A percentile compares a stretch with the other conserved stretches of the same genome.
Conservation (phyloP, 2,113 vertebrate genomes). For the Pantherophis guttatus region DNA sequence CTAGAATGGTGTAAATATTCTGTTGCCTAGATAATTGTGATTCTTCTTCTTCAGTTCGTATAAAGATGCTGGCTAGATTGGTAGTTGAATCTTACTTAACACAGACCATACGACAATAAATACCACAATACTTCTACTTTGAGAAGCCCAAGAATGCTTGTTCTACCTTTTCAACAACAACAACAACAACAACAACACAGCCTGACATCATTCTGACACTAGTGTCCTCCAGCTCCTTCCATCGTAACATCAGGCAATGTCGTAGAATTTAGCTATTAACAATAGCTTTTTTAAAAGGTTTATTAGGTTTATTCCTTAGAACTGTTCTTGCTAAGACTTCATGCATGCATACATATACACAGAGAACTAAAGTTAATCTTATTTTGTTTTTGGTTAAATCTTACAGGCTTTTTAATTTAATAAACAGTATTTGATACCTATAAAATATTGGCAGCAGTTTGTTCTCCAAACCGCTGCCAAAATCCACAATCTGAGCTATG, state of each 20-base stretch:
- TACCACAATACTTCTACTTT: neutral
- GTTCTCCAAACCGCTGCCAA: no score
- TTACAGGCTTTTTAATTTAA: conserved; percentile 5
- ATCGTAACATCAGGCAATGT: neutral
- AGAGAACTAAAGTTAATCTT: neutral
- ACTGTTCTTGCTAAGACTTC: no score
- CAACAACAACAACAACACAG: neutral
- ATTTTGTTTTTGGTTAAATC: neutral
- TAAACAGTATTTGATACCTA: neutral
- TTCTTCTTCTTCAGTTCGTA: neutral
- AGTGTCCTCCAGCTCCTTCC: neutral
- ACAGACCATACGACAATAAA: neutral
- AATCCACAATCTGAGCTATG: neutral
- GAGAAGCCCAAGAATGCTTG: neutral
- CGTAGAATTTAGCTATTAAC: neutral
- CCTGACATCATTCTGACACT: neutral
- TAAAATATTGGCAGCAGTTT: neutral
- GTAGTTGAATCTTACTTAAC: neutral
- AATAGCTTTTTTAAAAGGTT: neutral
- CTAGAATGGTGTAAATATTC: neutral
- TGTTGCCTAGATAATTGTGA: neutral
- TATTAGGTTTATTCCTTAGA: neutral
- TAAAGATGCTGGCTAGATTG: neutral
- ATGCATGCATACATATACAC: neutral
- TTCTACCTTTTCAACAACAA: neutral